Evolutionary conservation across 2,888 invertebrate species (phyloP), one percentile per base, ranked within the genome.

Genomic region (Ophraella communa): DNA sequence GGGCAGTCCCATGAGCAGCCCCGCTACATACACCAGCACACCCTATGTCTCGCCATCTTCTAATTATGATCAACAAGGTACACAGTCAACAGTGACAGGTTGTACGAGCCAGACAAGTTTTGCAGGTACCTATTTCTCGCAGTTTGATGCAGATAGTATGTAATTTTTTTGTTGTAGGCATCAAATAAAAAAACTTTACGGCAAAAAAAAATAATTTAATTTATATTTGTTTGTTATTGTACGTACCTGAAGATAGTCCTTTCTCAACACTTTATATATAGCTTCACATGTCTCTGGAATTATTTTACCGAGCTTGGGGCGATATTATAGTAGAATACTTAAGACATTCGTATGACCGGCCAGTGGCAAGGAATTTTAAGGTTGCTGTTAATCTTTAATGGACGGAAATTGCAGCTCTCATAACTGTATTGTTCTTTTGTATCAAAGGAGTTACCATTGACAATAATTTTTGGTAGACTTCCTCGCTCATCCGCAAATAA

Each of bases 241-340:
- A 57, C 47, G 24, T 57, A 57, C 57, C 44, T 57, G 44, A 17
- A 57, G 42, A 57, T 57, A 57, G 24, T 24, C 30, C 47, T 58
- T 47, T 47, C 44, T 5, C 42, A 60, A 11, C 30, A 60, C 60
- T 39, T 59, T 52, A 49, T 64, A 64, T 5, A 58, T 11, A 11
- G 63, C 58, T 8, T 57, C 18, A 57, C 72, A 74, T 24, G 72
- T 73, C 65, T 73, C 72, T 8, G 73, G 71, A 53, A 74, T 74
- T 51, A 77, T 74, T 67, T 62, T 24, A 42, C 70, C 65, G 65
- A 44, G 71, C 66, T 69, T 74, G 75, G 49, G 73, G 65, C 51
- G 74, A 74, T 51, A 76, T 77, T 21, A 68, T 68, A 18, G 71
- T 70, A 51, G 73, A 66, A 68, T 68, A 75, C 63, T 76, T 71